Conservation (phyloP, 1,140 invertebrate species). For the Eufriesea mexicana region DNA sequence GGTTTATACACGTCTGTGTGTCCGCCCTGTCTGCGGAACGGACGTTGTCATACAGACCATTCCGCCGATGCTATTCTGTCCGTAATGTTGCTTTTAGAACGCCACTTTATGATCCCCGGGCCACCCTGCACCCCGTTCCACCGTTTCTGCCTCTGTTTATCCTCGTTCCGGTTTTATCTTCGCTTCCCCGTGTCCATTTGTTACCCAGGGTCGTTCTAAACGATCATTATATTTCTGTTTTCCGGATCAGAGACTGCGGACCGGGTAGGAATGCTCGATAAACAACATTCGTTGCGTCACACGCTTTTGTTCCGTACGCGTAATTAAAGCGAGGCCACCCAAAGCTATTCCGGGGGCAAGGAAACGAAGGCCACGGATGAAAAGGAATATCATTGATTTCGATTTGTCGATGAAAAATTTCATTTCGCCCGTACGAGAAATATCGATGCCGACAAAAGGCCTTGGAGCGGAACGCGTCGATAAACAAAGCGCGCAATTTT, state of each 20-base stretch:
- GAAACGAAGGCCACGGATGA: no score
- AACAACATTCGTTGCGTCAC: background rate
- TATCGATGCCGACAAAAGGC: background rate
- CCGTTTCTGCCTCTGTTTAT: background rate
- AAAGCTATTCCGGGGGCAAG: no score
- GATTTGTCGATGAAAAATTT: background rate
- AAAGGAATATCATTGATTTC: background rate
- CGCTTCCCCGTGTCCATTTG: background rate
- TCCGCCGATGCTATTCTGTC: conserved; percentile 16
- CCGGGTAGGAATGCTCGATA: background rate
- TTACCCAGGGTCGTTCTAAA: background rate
- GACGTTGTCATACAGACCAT: conserved; percentile 24
- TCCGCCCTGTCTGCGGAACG: background rate
- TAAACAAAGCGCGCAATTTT: background rate
- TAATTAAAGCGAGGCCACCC: background rate
- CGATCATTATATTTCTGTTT: background rate
- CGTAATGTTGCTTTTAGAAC: conserved; percentile 3
- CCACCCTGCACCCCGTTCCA: background rate
- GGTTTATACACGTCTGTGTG: conserved; percentile 22
- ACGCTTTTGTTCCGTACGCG: background rate
- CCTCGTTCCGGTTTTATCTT: background rate
- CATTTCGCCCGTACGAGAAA: background rate
- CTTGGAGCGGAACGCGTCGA: background rate
- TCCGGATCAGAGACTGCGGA: background rate
- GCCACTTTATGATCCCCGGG: background rate